Percentiles rank a stretch among this genome's conserved stretches.
These are phyloP conservation scores for Ypsolopha scabrella DNA, from an alignment of 2,888 invertebrate genomes.

Conservation along the genomic window DNA sequence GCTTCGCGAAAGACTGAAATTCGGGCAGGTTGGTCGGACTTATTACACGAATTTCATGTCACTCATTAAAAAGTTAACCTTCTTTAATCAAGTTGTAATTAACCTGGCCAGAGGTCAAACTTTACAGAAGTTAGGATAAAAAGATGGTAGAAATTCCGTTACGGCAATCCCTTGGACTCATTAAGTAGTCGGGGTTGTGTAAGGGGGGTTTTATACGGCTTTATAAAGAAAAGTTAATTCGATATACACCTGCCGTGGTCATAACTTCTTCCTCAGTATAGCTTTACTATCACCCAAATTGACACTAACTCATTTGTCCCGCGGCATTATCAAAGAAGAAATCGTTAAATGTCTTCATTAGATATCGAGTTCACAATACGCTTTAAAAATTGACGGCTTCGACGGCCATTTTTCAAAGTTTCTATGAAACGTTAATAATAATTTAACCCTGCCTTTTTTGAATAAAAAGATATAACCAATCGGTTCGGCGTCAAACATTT, in stretches of 20 bases:
- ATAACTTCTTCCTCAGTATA: constrained; percentile 59
- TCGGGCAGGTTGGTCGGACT: constrained; percentile 6
- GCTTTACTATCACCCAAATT: constrained; percentile 55
- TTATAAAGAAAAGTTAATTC: constrained; percentile 66
- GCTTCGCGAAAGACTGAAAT: background rate
- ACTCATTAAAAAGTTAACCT: background rate
- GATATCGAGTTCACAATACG: constrained; percentile 3
- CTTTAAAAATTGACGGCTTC: constrained; percentile 28
- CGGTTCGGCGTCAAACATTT: background rate
- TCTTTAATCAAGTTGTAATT: constrained; percentile 1
- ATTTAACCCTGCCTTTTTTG: background rate
- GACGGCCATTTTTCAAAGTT: constrained; percentile 25
- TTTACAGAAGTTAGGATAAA: constrained; percentile 34
- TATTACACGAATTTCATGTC: background rate
- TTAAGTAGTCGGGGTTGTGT: constrained; percentile 57
- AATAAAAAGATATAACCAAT: background rate
- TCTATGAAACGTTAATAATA: background rate
- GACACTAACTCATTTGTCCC: constrained; percentile 29
- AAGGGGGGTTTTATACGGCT: constrained; percentile 31
- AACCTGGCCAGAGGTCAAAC: constrained; percentile 20
- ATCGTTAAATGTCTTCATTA: constrained; percentile 49
- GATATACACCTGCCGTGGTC: constrained; percentile 65
- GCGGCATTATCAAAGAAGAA: constrained; percentile 54
- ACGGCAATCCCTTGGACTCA: constrained; percentile 51
- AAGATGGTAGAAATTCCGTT: constrained; percentile 45